Base-by-base conservation (phyloP, 2,888 invertebrate genomes). In the Chydorus sphaericus region DNA sequence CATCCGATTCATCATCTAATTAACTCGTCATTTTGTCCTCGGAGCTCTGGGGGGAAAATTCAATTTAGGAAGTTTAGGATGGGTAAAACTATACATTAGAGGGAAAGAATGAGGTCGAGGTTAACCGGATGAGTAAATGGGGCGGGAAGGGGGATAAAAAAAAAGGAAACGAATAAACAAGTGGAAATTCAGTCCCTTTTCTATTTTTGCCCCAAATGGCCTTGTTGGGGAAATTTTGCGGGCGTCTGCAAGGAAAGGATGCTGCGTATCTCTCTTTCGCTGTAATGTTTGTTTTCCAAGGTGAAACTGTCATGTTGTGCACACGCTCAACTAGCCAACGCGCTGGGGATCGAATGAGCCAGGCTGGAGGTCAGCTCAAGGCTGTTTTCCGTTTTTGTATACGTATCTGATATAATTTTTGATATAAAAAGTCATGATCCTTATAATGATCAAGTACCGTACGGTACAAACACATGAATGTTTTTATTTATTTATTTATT, bases 281-380 rank as follows among this genome's bases (percentile, higher is more conserved):
- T n/a, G n/a, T n/a, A n/a, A n/a, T 39, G 44, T 44, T 44, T 44
- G 23, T 23, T 26, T 44, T 44, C 38, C 44, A 44, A 44, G 44
- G 44, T 44, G 28, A 44, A 26, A 26, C n/a, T 26, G 44, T 44
- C 23, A 16, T 28, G 28, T 44, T n/a, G 11, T 23, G 28, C 23
- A 28, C 44, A 44, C 23, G n/a, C 44, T 18, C 23, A 44, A 20
- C 10, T 44, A 10, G 26, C 11, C 16, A 16, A n/a, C 16, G 4
- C 14, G 26, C 44, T 28, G 28, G 23, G 44, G 28, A 44, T 44
- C 3, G 14, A 44, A 44, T 26, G 23, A 39, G 23, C 4, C 23
- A 44, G 26, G 44, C 44, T 28, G 44, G 44, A 44, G 44, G 44
- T 44, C 44, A 44, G 28, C 28, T 44, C 44, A 44, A 44, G 44